Base-by-base conservation (phyloP, 2,888 invertebrate genomes). In the Drosophila trichaetosa region DNA sequence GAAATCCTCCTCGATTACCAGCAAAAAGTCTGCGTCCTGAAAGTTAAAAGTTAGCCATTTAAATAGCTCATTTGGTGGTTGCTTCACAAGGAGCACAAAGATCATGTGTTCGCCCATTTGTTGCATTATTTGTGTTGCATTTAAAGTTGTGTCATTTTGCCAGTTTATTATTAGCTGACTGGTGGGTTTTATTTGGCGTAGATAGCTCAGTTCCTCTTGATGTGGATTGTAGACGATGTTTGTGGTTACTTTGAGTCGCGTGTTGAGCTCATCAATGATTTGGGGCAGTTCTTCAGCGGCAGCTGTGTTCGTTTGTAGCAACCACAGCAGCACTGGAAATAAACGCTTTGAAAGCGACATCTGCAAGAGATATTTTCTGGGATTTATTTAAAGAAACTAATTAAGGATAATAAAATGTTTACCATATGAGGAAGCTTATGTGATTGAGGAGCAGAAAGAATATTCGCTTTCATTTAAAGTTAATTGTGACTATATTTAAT, bases 221-320 rank as follows among this genome's bases (percentile, higher is more conserved):
- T 64, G 29, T 0, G 72, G 71, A 52, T 71, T 82, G 33, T 59
- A 85, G 2, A 79, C 46, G n/a, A 87, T 51, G 21, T 73, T 85
- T 1, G 67, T 72, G 21, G 51, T 31, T 1, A 80, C 59, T 2
- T 33, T 38, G 1, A 85, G 64, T 0, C 31, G 74, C 7, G 27
- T 21, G 29, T 77, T 85, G 4, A 85, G 87, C 24, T 77, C 67
- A 34, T 65, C 51, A 3, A 85, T 27, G 8, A 89, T 38, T 16
- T 56, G 29, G 0, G 18, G 29, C 1, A 90, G 34, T 0, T 49
- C 27, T 2, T 42, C 29, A 21, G 51, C 48, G 4, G 53, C 10
- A 13, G 4, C n/a, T 21, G 7, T 36, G 4, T 27, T 8, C 1
- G 1, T 2, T 16, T 33, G n/a, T 0, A 31, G 21, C 13, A 67